phyloP scores from a whole-genome alignment of 1,140 invertebrate species.

The Holcopasites calliopsidis region DNA sequence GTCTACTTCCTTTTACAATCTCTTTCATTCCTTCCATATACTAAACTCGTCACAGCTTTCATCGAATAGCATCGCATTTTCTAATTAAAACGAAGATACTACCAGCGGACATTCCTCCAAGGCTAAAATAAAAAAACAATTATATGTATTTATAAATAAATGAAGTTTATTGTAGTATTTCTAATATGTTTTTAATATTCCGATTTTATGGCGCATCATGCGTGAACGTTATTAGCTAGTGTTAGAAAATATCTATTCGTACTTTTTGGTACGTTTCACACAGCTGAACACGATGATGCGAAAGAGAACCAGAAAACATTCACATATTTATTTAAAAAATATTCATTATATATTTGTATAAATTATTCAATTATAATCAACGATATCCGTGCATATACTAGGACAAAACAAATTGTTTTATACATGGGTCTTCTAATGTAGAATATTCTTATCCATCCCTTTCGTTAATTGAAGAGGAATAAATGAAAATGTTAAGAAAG shows the following conservation, averaged over 20 bases:
- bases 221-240: no score
- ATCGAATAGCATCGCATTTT: not conserved
- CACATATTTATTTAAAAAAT: slow-evolving; percentile 13
- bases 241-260: slow-evolving; percentile 34
- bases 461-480: not conserved
- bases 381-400: not conserved
- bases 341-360: slow-evolving; percentile 14
- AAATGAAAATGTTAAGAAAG: not conserved
- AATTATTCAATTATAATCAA: slow-evolving; percentile 14
- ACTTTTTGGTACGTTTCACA: slow-evolving; percentile 30
- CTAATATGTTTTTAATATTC: no score
- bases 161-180: not conserved
- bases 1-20: not conserved
- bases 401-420: slow-evolving; percentile 11
- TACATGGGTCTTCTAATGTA: slow-evolving; percentile 20
- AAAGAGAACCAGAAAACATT: not conserved
- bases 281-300: not conserved
- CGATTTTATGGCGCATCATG: no score
- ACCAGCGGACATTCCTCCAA: slow-evolving; percentile 43
- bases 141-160: not conserved
- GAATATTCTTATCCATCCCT: not conserved
- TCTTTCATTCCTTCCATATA: slow-evolving; percentile 4
- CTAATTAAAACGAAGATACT: slow-evolving; percentile 41
- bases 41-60: slow-evolving; percentile 24
- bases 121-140: slow-evolving; percentile 57